Conservation (phyloP, 2,113 vertebrate genomes). For the Bufo bufo region DNA sequence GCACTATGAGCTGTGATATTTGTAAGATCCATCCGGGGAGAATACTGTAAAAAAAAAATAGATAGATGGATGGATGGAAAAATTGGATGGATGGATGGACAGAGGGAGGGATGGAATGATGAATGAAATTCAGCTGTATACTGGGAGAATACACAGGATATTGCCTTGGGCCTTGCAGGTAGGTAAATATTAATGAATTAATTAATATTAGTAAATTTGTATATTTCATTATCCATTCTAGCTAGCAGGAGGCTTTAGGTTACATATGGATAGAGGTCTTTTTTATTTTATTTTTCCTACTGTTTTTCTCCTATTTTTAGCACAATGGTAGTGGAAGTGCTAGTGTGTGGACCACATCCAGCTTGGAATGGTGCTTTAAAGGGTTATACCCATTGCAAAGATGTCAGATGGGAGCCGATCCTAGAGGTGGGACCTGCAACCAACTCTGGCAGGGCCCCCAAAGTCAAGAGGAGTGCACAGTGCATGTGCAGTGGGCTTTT, state of each 20-base stretch:
- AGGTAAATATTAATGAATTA: background rate
- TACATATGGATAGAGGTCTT: background rate
- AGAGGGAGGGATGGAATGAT: background rate
- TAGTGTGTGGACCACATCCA: no score
- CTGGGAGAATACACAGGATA: background rate
- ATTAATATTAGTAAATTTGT: conserved; percentile 14
- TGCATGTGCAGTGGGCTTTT: no score
- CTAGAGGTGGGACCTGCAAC: no score
- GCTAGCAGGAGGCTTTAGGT: background rate
- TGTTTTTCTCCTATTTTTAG: no score
- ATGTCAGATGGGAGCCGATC: no score
- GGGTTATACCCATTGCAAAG: no score
- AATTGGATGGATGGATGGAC: background rate
- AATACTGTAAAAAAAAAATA: background rate
- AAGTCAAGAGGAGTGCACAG: no score
- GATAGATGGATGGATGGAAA: background rate
- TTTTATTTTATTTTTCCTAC: background rate
- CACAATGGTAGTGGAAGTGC: no score
- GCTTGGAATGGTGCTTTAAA: no score
- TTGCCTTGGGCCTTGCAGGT: background rate
- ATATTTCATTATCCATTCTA: conserved; percentile 13
- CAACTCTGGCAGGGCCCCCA: no score
- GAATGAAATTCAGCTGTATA: background rate
- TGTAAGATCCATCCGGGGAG: conserved; percentile 16
- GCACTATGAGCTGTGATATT: conserved; percentile 14